These are phyloP conservation scores for Lasiurus borealis DNA, from an alignment of 2,113 vertebrate species.

Conservation along the genomic window DNA sequence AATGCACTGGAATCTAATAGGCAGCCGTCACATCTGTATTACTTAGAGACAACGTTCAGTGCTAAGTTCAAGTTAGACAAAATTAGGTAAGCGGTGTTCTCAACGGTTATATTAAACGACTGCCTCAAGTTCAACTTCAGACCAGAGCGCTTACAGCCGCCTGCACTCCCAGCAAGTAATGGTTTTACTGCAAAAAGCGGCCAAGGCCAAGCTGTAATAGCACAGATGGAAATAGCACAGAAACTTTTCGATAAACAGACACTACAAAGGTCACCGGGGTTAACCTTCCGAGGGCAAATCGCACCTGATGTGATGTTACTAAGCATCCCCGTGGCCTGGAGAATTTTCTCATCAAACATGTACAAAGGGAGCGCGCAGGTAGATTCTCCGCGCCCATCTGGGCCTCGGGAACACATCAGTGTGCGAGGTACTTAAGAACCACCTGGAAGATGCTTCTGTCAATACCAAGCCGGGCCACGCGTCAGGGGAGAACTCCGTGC, in stretches of 20 bases:
- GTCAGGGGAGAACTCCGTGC: conserved; percentile 60
- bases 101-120: conserved; percentile 44
- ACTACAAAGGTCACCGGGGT: conserved; percentile 76
- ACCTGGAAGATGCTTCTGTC: conserved; percentile 80
- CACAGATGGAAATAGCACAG: too few species aligned
- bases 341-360: conserved; percentile 63
- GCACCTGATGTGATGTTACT: conserved; percentile 81
- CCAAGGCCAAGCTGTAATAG: conserved; percentile 63
- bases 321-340: conserved; percentile 78
- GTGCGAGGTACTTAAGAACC: conserved; percentile 76
- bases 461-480: conserved; percentile 83
- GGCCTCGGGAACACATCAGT: conserved; percentile 81
- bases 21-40: neutral
- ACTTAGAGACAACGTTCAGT: conserved; percentile 12
- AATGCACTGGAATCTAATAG: too few species aligned
- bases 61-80: conserved; percentile 14
- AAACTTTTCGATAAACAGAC: conserved; percentile 73
- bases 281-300: conserved; percentile 76
- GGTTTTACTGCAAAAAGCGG: conserved; percentile 64
- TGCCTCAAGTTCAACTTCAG: conserved; percentile 68
- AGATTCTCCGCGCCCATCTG: conserved; percentile 52
- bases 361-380: conserved; percentile 70
- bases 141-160: neutral
- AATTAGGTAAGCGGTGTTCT: neutral
- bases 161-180: conserved; percentile 56